phyloP scores from a whole-genome alignment of 2,888 invertebrate species.

The Nasonia oneida region DNA sequence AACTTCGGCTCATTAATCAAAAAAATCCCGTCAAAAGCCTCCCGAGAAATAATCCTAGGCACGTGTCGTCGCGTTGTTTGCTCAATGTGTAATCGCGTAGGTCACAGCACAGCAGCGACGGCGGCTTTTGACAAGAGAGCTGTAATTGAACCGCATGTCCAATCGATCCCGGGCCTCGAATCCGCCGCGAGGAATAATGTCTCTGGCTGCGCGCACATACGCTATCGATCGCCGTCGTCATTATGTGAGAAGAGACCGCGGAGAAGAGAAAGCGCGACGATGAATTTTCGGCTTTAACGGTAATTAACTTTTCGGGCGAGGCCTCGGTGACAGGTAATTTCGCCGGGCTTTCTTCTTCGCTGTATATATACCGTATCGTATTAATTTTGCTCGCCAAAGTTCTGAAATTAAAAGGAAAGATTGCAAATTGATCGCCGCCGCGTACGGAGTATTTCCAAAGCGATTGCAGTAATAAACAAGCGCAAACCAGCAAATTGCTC shows the following conservation, averaged over 20 bases:
- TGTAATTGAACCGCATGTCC: conserved; percentile 11
- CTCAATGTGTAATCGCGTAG: conserved; percentile 18
- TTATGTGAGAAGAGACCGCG: neutral
- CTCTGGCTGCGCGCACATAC: neutral
- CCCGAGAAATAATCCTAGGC: neutral
- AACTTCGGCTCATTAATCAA: neutral
- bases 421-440: neutral
- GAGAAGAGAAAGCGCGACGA: neutral
- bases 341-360: neutral
- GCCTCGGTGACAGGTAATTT: neutral
- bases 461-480: neutral
- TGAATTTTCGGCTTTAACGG: conserved; percentile 5
- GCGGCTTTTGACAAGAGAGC: neutral
- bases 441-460: neutral
- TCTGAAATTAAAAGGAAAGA: neutral
- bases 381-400: neutral
- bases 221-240: conserved; percentile 6
- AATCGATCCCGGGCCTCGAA: neutral
- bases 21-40: neutral
- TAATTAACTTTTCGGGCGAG: neutral
- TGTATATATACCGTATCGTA: neutral
- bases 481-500: neutral
- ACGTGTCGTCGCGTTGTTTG: neutral
- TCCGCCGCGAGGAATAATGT: conserved; percentile 4
- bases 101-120: neutral